Base-by-base conservation (phyloP, 1,140 invertebrate species). In the Trachymyrmex septentrionalis region DNA sequence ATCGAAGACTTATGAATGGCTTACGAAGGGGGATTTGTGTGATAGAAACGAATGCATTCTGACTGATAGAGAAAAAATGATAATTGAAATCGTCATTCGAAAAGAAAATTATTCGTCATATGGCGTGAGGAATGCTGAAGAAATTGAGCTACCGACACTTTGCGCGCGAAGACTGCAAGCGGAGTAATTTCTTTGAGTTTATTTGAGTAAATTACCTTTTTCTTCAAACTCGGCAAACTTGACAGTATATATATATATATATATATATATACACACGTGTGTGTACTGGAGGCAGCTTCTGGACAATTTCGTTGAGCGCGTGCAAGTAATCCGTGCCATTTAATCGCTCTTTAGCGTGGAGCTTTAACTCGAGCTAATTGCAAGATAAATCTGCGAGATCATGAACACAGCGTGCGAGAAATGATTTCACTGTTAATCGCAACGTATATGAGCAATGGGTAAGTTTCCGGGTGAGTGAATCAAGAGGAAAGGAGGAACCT, bases 301-400 rank as follows among this genome's bases (percentile, higher is more conserved):
- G 12, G 61, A 66, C 27, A 53, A n/a, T 78, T 66, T 78, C 16
- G 38, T 63, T 50, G 16, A 78, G 19, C 30, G 55, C 7, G 14
- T 14, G 34, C 21, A 27, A 59, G 48, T 64, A 67, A 53, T 3
- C 12, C 21, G 4, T 50, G 30, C 38, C 16, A 7, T 4, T 44
- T 63, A 24, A 76, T 76, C 57, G 3, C 21, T 61, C 9, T 38
- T 76, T 3, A 21, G 2, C 59, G 16, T 4, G 21, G 24, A 50
- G 10, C 57, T 19, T 44, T 12, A n/a, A 63, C 34, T 16, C 16
- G 34, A 63, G 9, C 16, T 14, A 27, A 61, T 3, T 5, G 19
- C 9, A 7, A 57, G n/a, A 21, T 34, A 24, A 69, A 24, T 30
- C 14, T 27, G 34, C 30, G 30, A 48, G 4, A 7, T 67, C 27